Percentiles rank a stretch among this genome's conserved stretches.
These are phyloP conservation scores for Ephestia elutella DNA, from an alignment of 1,140 invertebrate species.

Conservation along the genomic window DNA sequence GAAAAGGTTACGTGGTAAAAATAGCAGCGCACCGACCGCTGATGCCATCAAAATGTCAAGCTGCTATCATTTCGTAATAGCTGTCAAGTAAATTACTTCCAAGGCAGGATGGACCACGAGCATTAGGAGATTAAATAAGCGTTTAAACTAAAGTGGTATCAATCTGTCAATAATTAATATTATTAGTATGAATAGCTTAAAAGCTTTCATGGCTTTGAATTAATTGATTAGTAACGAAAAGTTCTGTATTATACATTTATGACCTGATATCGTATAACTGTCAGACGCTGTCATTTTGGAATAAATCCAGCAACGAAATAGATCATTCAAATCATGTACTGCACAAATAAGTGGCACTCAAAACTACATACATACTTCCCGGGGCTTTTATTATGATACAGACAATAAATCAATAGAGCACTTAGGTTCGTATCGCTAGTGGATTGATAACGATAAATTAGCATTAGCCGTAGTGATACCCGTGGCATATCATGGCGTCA, in stretches of 20 bases:
- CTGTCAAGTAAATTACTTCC: conserved; percentile 11
- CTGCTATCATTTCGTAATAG: conserved; percentile 1
- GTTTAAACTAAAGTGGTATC: neutral
- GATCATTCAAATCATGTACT: neutral
- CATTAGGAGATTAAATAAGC: neutral
- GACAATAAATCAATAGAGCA: conserved; percentile 28
- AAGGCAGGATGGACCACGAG: neutral
- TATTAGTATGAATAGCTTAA: neutral
- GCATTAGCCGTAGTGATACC: conserved; percentile 24
- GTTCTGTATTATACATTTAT: neutral
- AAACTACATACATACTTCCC: neutral
- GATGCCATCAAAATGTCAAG: conserved; percentile 14
- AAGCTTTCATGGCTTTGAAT: neutral
- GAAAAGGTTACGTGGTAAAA: conserved; percentile 30
- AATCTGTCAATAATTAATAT: neutral
- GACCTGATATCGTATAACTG: no score
- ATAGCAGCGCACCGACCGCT: conserved; percentile 17
- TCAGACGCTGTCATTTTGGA: no score
- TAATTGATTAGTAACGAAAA: no score
- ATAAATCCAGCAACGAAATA: no score
- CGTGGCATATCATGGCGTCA: conserved; percentile 39
- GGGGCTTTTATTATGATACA: conserved; percentile 10
- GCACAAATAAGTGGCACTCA: conserved; percentile 10
- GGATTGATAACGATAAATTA: conserved; percentile 35
- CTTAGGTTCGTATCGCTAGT: conserved; percentile 16